Conservation (phyloP, 2,888 invertebrate genomes). For the Hydriomena furcata region DNA sequence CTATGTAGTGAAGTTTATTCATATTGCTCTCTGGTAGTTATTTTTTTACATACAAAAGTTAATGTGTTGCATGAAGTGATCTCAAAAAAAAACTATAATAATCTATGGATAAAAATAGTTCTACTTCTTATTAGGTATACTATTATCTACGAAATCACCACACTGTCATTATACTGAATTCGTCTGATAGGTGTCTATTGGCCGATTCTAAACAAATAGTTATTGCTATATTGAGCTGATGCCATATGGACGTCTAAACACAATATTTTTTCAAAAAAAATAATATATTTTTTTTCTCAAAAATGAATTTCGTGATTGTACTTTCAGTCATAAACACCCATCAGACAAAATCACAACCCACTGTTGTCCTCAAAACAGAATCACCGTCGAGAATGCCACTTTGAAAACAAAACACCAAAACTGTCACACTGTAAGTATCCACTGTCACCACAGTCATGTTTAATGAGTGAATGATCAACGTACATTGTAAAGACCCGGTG, state of each 20-base stretch:
- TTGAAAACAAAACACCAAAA: constrained; percentile 23
- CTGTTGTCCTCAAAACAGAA: constrained; percentile 12
- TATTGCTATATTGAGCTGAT: too few species aligned
- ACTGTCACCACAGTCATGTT: constrained; percentile 7
- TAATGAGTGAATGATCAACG: constrained; percentile 53
- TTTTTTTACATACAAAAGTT: background rate
- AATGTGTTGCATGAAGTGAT: constrained; percentile 20
- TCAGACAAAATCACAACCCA: background rate
- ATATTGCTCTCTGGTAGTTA: background rate
- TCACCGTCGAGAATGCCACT: constrained; percentile 13
- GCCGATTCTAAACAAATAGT: too few species aligned
- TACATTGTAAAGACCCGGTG: constrained; percentile 84
- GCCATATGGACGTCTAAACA: too few species aligned
- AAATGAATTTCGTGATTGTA: too few species aligned
- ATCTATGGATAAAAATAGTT: constrained; percentile 19
- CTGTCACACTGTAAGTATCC: constrained; percentile 12
- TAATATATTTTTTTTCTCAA: too few species aligned
- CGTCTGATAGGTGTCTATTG: constrained; percentile 16
- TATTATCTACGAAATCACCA: constrained; percentile 29
- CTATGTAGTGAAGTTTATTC: background rate
- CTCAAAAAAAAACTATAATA: constrained; percentile 20
- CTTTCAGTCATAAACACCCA: constrained; percentile 23
- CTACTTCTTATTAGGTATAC: constrained; percentile 16
- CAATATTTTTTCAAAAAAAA: too few species aligned
- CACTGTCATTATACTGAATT: background rate